Conservation (phyloP, 2,888 invertebrate species). For the Nomada flava region DNA sequence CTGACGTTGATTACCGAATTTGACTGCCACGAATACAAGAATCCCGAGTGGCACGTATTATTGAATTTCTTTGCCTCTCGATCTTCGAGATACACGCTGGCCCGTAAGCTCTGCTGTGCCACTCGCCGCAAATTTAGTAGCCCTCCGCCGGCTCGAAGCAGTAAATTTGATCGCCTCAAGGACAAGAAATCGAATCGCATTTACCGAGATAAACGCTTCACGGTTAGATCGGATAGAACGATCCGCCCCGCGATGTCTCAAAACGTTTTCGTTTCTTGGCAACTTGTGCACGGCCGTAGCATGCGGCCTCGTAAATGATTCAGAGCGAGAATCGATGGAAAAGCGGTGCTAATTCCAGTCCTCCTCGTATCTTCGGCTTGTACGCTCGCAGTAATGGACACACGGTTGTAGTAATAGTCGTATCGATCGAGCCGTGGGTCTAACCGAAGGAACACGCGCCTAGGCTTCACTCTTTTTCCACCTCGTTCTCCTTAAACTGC, state of each 20-base stretch:
- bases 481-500: not conserved
- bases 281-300: conserved; percentile 10
- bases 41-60: too few relatives aligned
- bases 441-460: conserved; percentile 28
- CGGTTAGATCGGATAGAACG: too few relatives aligned
- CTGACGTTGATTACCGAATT: not conserved
- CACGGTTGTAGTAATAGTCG: conserved; percentile 51
- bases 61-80: not conserved
- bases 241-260: too few relatives aligned
- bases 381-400: conserved; percentile 45
- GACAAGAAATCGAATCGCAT: too few relatives aligned
- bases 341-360: conserved; percentile 60
- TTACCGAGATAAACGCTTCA: too few relatives aligned
- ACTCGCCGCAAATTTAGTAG: too few relatives aligned
- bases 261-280: conserved; percentile 23
- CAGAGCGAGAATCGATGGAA: conserved; percentile 55
- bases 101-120: not conserved
- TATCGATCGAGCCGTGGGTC: conserved; percentile 48
- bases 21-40: too few relatives aligned
- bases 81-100: too few relatives aligned
- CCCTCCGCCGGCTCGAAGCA: too few relatives aligned
- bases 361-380: conserved; percentile 45
- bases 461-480: conserved; percentile 1
- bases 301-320: conserved; percentile 58
- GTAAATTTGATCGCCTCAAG: too few relatives aligned